Evolutionary conservation across 2,113 vertebrate genomes (phyloP), one percentile per base, ranked within the genome.

Genomic region (Tyto alba): DNA sequence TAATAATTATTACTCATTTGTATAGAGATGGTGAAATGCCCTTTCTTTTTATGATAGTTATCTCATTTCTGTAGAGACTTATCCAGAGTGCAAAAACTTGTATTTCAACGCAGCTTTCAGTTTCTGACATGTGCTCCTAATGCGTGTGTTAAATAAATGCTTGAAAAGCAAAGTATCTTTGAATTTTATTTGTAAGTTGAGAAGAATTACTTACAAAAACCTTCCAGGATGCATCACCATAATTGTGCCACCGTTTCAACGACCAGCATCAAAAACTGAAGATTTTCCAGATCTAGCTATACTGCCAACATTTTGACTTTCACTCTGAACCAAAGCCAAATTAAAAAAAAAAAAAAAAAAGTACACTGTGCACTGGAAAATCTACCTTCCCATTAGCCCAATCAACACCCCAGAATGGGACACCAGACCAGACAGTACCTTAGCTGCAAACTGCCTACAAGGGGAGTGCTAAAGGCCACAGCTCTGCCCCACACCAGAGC

Each of bases 211-310:
- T 71, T 76, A 38, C 3, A 63, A 50, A 76, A 47, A 36, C 13
- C 40, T 73, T 53, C 26, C 43, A 32, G 40, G 23, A 30, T 48
- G 26, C 0, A 1, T 30, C 6, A 16, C 15, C 12, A 4, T 20
- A 47, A 7, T 57, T 27, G 13, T 0, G 1, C 36, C 8, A 27
- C 22, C 13, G n/a, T 26, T 80, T 75, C 50, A 36, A 0, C 7
- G 38, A 59, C 12, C 20, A 71, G 29, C 55, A 81, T 32, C 63
- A 76, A 56, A 30, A 30, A 32, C 69, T 43, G 26, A 30, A 34
- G 81, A 66, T 13, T 41, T 90, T 29, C 38, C 36, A 53, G 30
- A 25, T 59, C 34, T 13, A 77, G 25, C 9, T 47, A 22, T 5
- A 22, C 19, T 53, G 64, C 3, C 14, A 36, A 64, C 57, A 41